phyloP scores from a whole-genome alignment of 2,797 vertebrate genomes.

The Rhinoraja longicauda region DNA sequence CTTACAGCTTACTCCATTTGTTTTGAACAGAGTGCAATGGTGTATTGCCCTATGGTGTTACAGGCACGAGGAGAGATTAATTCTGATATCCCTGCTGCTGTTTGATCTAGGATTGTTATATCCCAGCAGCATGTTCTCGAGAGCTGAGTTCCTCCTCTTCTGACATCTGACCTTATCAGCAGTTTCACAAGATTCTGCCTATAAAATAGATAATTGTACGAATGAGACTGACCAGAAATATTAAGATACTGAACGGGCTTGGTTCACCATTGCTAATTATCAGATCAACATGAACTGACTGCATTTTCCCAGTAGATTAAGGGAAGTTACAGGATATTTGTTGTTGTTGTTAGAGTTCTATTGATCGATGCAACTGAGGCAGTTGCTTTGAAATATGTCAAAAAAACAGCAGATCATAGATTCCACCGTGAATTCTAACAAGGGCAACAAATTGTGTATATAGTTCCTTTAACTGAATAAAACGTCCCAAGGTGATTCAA shows the following conservation, averaged over 20 bases:
- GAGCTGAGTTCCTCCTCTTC: background rate
- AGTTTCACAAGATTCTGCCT: slow-evolving; percentile 11
- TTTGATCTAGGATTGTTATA: slow-evolving; percentile 48
- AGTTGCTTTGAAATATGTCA: background rate
- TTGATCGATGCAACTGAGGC: background rate
- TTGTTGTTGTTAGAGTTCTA: background rate
- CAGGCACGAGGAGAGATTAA: slow-evolving; percentile 36
- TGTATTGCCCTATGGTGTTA: background rate
- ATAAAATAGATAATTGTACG: slow-evolving; percentile 15
- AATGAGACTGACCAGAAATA: slow-evolving; percentile 26
- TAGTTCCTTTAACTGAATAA: too few relatives aligned
- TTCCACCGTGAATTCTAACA: background rate
- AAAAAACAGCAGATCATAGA: background rate
- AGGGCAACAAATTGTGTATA: background rate
- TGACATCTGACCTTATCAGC: slow-evolving; percentile 1
- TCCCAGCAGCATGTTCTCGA: slow-evolving; percentile 39
- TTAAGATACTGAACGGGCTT: background rate
- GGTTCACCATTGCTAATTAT: background rate
- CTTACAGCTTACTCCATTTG: background rate
- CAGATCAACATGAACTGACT: slow-evolving; percentile 15
- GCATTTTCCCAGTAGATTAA: background rate
- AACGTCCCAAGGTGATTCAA: too few relatives aligned
- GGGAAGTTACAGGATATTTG: background rate
- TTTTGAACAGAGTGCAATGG: background rate
- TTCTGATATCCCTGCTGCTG: slow-evolving; percentile 42